Evolutionary conservation across 2,113 vertebrate genomes (phyloP).

Genomic region (Gnathonemus echidnorhynchus): DNA sequence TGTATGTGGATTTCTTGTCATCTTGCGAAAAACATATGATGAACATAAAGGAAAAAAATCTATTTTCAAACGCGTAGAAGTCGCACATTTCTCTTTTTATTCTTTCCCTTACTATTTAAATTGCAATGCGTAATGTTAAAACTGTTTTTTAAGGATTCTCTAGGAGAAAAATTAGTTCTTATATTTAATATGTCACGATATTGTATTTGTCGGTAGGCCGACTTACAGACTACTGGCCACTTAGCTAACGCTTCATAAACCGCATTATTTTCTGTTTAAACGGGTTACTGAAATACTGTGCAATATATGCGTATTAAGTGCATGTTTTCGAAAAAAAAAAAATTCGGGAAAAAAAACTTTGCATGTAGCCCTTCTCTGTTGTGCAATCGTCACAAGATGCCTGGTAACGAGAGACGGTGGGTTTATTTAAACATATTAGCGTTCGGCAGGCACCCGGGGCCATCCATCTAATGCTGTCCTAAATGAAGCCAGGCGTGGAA

Average conservation of each 20-base stretch:
- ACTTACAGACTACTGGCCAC: not conserved
- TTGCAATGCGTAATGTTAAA: not conserved
- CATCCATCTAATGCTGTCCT: constrained; percentile 59
- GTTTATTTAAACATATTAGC: constrained; percentile 35
- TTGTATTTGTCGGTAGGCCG: not conserved
- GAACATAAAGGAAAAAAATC: not conserved
- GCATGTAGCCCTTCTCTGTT: not conserved
- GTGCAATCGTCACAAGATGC: constrained; percentile 17
- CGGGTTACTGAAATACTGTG: not conserved
- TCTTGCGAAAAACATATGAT: not conserved
- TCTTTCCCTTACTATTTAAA: not conserved
- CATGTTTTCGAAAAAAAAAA: not conserved
- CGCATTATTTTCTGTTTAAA: not conserved
- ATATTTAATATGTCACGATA: not conserved
- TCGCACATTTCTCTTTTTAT: not conserved
- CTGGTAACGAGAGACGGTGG: constrained; percentile 48
- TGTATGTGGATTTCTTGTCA: not conserved
- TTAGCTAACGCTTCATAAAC: not conserved
- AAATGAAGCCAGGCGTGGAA: constrained; percentile 53
- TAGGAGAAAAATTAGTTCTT: not conserved
- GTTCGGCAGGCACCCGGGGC: constrained; percentile 41
- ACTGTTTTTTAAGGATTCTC: not conserved
- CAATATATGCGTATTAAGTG: not conserved
- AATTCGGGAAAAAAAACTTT: not conserved
- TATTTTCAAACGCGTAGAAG: not conserved